Base-by-base conservation (phyloP, 2,113 vertebrate species). In the Callaeas wilsoni region DNA sequence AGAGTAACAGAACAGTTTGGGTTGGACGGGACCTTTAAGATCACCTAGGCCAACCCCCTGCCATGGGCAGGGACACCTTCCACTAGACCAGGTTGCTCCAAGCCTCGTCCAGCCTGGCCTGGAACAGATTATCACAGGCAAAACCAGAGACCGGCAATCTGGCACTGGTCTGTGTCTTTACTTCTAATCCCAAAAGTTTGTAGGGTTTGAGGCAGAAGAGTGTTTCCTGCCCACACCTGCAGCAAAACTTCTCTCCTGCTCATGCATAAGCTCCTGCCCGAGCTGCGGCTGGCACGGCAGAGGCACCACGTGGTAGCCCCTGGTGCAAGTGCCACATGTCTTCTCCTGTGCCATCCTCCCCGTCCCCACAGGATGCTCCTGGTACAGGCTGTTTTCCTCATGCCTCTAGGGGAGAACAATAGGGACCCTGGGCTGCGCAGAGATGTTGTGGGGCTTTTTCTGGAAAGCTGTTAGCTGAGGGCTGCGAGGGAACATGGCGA, bases 401-500 rank as follows among this genome's bases (percentile, higher is more conserved):
- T 4, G 0, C 14, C 2, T 2, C 55, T 4, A 0, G 30, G 44
- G 68, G 33, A 73, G 46, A 73, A 59, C 18, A 63, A 13, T 2
- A 15, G 4, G 42, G 50, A 26, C 47, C 32, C 60, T 0, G 13
- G 5, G 75, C 77, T 47, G 30, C 0, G 0, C 16, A 6, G 67
- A 1, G 9, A 15, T 14, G 26, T 30, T 60, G 53, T 20, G 75
- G 78, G 65, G 47, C 39, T 77, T 35, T 77, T 55, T 64, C 67
- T 63, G 77, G 64, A 53, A 84, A 57, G 88, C 91, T 74, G 41
- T 78, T 91, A 91, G 88, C 32, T n/a, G 5, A 47, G 29, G 69
- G 42, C 92, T 89, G 92, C 0, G 0, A 25, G 81, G 46, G 94
- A 93, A 92, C 92, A 76, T 37, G 69, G 74, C 0, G 3, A 84